A percentile compares a stretch with the other conserved stretches of the same genome.
phyloP scores from a whole-genome alignment of 1,140 invertebrate species.

The Drosophila yakuba region DNA sequence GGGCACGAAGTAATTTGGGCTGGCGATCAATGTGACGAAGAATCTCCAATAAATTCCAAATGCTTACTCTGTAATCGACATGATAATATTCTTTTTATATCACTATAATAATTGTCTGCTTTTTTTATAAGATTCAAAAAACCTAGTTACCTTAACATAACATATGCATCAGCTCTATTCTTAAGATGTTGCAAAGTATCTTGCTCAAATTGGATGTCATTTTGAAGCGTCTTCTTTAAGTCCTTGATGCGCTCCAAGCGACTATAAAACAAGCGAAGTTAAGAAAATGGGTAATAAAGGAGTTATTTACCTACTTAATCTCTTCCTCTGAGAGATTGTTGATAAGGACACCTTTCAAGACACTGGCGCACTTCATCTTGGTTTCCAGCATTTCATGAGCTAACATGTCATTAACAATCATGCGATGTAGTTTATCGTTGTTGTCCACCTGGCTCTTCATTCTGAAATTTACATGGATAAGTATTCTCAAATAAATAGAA shows the following conservation, averaged over 20 bases:
- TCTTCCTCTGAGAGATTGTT: conserved; percentile 79
- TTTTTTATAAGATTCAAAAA: background rate
- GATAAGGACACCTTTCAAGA: conserved; percentile 63
- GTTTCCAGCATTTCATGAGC: conserved; percentile 64
- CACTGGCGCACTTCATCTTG: conserved; percentile 75
- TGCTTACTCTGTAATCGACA: conserved; percentile 35
- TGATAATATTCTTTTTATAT: background rate
- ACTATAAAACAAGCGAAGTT: conserved; percentile 11
- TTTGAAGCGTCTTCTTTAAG: conserved; percentile 42
- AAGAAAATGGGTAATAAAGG: too few relatives aligned
- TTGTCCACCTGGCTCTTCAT: conserved; percentile 81
- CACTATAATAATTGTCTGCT: background rate
- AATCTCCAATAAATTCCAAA: conserved; percentile 77
- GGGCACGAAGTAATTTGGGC: conserved; percentile 48
- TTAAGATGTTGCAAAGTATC: conserved; percentile 58
- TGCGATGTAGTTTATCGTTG: conserved; percentile 72
- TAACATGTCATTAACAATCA: conserved; percentile 70
- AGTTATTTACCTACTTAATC: conserved; percentile 54
- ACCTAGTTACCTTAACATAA: conserved; percentile 55
- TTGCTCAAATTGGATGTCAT: conserved; percentile 36
- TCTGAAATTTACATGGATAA: conserved; percentile 22
- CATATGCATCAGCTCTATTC: conserved; percentile 70
- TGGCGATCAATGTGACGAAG: conserved; percentile 70
- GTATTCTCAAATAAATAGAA: background rate
- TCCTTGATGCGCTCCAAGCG: conserved; percentile 66